Evolutionary conservation across 2,888 invertebrate genomes (phyloP), one percentile per base, ranked within the genome.

Genomic region (Idaea biselata): DNA sequence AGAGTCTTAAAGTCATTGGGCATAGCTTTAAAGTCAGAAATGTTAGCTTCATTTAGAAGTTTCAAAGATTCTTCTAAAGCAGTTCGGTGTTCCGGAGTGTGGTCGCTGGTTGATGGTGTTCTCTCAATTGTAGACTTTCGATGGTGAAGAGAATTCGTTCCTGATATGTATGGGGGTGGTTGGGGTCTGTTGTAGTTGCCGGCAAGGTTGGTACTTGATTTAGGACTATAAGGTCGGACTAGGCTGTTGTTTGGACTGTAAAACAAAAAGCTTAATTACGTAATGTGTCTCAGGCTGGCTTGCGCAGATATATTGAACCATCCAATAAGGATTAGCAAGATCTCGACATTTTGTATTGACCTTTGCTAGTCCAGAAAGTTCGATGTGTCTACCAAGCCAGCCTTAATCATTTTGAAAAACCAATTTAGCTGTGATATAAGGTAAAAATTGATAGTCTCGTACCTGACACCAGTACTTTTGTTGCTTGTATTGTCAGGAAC

Each of bases 191-290:
- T 91, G 82, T 90, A 93, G 78, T 76, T 88, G 44, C 83, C 83
- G 0, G 91, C 88, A 2, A 92, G 69, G 70, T 91, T 93, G 17
- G 84, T 83, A 2, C 82, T 77, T 0, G 90, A 86, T 60, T 93
- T 89, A 0, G 93, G 93, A 61, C 93, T 94, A 75, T 89, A 88
- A 0, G 93, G 87, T 6, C 94, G 89, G 31, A 84, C 89, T 1
- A 93, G 84, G 69, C 94, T 94, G 75, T 92, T 94, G 80, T 88
- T 93, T 8, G 94, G 94, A 68, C 94, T 94, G 83, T 2, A 81
- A 86, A 55, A 65, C 58, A 65, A 18, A 64, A 61, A 18, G 58
- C 16, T n/a, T 44, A n/a, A n/a, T n/a, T n/a, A n/a, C n/a, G n/a
- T n/a, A n/a, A n/a, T n/a, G n/a, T n/a, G n/a, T n/a, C n/a, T n/a